Evolutionary conservation across 2,113 vertebrate species (phyloP).

Genomic region (Ophthalmotilapia sp.): DNA sequence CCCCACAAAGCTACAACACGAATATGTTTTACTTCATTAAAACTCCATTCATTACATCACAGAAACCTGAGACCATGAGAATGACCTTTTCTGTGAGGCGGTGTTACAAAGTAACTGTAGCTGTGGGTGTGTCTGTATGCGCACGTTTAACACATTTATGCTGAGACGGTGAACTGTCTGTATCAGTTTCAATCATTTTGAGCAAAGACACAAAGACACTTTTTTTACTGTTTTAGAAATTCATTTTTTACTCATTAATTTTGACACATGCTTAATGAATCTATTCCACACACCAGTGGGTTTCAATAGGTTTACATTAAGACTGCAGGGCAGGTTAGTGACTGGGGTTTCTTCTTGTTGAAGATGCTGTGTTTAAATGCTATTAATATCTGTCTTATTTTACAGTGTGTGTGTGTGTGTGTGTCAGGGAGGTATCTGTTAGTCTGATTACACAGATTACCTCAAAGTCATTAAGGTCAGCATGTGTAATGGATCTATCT

Average conservation of each 20-base stretch:
- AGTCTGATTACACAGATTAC: constrained; percentile 6
- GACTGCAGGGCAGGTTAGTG: neutral
- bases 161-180: neutral
- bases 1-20: neutral
- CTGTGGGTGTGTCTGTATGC: neutral
- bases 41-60: neutral
- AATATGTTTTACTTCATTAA: neutral
- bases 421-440: neutral
- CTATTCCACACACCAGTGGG: constrained; percentile 11
- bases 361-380: neutral
- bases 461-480: constrained; percentile 2
- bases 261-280: constrained; percentile 22
- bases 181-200: neutral
- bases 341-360: neutral
- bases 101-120: neutral
- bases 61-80: neutral
- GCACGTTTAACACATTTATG: neutral
- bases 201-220: neutral
- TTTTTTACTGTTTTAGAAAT: neutral
- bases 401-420: neutral
- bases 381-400: constrained; percentile 28
- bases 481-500: constrained; percentile 20
- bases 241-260: constrained; percentile 14
- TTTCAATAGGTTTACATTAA: constrained; percentile 7
- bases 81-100: neutral